These are phyloP conservation scores for Paracanthobrama guichenoti DNA, from an alignment of 2,113 vertebrate species.

Conservation along the genomic window DNA sequence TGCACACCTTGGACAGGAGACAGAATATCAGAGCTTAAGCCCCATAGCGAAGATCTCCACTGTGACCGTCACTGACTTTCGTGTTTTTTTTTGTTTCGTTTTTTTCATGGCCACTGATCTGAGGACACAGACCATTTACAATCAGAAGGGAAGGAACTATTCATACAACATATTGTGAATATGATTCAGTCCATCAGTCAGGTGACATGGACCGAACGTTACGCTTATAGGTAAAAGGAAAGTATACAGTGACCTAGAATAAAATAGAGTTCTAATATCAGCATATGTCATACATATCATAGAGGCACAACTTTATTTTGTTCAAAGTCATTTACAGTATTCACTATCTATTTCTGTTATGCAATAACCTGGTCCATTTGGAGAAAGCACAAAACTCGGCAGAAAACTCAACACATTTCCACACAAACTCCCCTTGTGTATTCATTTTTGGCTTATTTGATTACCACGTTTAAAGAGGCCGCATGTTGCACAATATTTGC, in stretches of 20 bases:
- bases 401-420: conserved; percentile 1
- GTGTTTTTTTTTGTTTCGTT: conserved; percentile 29
- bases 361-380: background rate
- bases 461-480: background rate
- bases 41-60: conserved; percentile 21
- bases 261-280: background rate
- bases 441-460: background rate
- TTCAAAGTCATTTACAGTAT: background rate
- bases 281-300: background rate
- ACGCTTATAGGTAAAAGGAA: background rate
- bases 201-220: background rate
- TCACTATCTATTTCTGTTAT: conserved; percentile 5
- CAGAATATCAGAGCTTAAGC: conserved; percentile 13
- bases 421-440: background rate
- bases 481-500: background rate
- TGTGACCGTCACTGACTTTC: conserved; percentile 34
- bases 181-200: conserved; percentile 36
- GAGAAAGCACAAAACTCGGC: background rate
- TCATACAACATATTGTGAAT: conserved; percentile 13
- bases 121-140: conserved; percentile 54
- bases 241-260: background rate
- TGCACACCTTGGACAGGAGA: conserved; percentile 53
- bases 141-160: conserved; percentile 37
- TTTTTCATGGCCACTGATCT: conserved; percentile 53
- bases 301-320: background rate